Evolutionary conservation across 2,113 vertebrate genomes (phyloP), one percentile per base, ranked within the genome.

Genomic region (Amazona guildingii): DNA sequence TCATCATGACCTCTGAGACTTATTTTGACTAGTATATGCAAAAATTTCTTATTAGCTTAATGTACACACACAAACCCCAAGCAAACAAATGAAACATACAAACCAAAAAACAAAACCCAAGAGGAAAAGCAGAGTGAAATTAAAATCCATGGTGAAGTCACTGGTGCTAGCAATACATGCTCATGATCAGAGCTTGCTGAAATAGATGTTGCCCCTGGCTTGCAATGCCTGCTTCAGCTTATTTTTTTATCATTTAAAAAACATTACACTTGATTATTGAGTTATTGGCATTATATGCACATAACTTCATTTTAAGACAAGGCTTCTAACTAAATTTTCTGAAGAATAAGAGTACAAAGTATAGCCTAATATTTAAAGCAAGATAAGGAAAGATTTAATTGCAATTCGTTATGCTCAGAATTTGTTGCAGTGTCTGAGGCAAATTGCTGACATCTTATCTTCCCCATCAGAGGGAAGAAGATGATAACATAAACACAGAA

Each of bases 31-130:
- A 63, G 43, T 88, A 19, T 24, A 69, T 54, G 3, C 39, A 51
- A 35, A 74, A 7, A 91, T 66, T 86, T 77, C 41, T 69, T 83
- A 17, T 17, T 79, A 55, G 2, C 1, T 51, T 85, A n/a, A n/a
- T 49, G 31, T 10, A 39, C 21, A 33, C 17, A 55, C 24, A 33
- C 3, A 10, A 44, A 76, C 17, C 8, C 13, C 61, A 48, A 55
- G 5, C 19, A 17, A 18, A 8, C 2, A 35, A 37, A 29, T 3
- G 4, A 41, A 59, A 28, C 2, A 7, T 9, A 20, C 10, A 4
- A 9, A 8, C 29, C 10, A 1, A 2, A 6, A 37, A 17, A 2
- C 17, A 35, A 24, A 43, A 13, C 4, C 20, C 10, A 52, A 7
- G 19, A 43, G 13, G 9, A 41, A 63, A 73, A 69, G 9, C 6